Evolutionary conservation across 1,140 invertebrate genomes (phyloP), one percentile per base, ranked within the genome.

Genomic region (Bradysia coprophila): DNA sequence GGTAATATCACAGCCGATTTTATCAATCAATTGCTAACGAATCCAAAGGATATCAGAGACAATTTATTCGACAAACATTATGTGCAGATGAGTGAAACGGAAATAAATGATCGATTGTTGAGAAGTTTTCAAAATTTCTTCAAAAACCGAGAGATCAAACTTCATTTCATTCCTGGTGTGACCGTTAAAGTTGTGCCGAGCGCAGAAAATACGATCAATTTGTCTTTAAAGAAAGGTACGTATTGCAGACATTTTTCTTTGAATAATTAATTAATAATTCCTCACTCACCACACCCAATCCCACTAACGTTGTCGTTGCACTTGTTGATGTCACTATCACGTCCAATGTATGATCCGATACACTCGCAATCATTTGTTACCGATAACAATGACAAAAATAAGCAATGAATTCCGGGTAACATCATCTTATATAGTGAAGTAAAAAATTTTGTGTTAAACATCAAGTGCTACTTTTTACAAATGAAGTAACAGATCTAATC

Each of bases 1-100:
- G 55, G 55, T 6, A 60, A 60, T 23, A 32, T 59, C 16, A 60
- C 58, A 3, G 48, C 45, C 13, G 58, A 61, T 36, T 61, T 61
- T 38, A 38, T 61, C 20, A 49, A 57, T 22, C 57, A 60, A 41
- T 54, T 61, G 32, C 52, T 60, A 20, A 51, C 51, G 8, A 32
- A 34, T 3, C 54, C 52, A 4, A 49, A 53, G 11, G 46, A 53
- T 32, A 28, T 24, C 5, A 22, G 19, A 3, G 32, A 24, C n/a
- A 55, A 51, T 18, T 44, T 59, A 22, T 47, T 54, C 11, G 44
- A 41, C 3, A 46, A 49, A n/a, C 54, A 53, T 42, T 57, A 55
- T 39, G 44, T 43, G 10, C 21, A 48, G 15, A 50, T 61, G 47
- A 46, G 51, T 10, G 57, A 61, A 41, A 51, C 51, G 42, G 55